Evolutionary conservation across 2,888 invertebrate species (phyloP), one percentile per base, ranked within the genome.

Genomic region (Parthenolecanium corni): DNA sequence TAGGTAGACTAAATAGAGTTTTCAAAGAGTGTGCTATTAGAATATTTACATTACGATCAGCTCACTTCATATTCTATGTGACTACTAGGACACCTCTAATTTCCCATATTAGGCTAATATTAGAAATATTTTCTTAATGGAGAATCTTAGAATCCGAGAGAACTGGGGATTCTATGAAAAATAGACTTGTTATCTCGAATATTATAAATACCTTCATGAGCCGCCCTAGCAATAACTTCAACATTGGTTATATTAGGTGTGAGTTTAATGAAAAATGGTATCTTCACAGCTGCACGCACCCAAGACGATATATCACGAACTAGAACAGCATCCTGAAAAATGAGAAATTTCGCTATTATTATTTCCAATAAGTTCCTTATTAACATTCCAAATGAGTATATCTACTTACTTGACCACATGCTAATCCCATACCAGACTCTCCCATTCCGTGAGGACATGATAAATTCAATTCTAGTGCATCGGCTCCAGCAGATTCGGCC

Each of bases 371-470:
- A 2, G 1, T 2, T 24, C 11, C 14, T 52, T 18, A 12, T 24
- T 52, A 23, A 9, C 12, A 9, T 21, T n/a, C 12, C 25, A 5
- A 20, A 38, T 18, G 36, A 53, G n/a, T 38, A 11, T 53, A 40
- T 16, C 38, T 2, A 47, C 61, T 64, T 72, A 88, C 89, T 80
- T 96, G 95, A 64, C 97, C 97, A 74, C 97, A 97, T 51, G 97
- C 97, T 57, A 98, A 77, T 0, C 97, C 98, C 97, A 98, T 97
- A 44, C 96, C 96, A 12, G 88, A 83, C 73, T 96, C 96, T 1
- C 94, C 95, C 95, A 98, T 97, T 5, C 97, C 97, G 74, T 98
- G 97, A 0, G 97, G 97, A 73, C 98, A 97, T 0, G 95, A 96
- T 56, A 98, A 75, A 77, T 98, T 98, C 56, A 97, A 76, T 72